phyloP scores from a whole-genome alignment of 2,888 invertebrate genomes.

The Miltochrista miniata region DNA sequence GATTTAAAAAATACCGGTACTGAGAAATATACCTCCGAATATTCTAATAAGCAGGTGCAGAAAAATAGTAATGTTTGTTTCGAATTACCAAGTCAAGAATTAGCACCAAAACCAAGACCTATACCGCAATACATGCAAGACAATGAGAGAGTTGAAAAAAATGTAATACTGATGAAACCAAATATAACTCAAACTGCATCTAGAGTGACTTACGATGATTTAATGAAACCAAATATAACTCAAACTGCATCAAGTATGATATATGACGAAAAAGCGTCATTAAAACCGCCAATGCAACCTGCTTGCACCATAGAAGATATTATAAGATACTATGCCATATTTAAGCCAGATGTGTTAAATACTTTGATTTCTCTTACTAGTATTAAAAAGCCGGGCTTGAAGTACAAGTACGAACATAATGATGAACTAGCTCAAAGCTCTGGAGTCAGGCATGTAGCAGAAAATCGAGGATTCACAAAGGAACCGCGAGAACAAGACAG shows the following conservation, averaged over 20 bases:
- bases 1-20: slow-evolving; percentile 1
- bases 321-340: slow-evolving; percentile 8
- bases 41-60: slow-evolving; percentile 1
- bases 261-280: background rate
- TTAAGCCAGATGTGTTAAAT: slow-evolving; percentile 5
- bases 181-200: slow-evolving; percentile 3
- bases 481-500: background rate
- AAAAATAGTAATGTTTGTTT: background rate
- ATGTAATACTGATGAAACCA: slow-evolving; percentile 2
- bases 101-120: background rate
- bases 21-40: background rate
- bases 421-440: background rate
- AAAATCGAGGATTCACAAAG: background rate
- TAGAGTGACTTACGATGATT: background rate
- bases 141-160: background rate
- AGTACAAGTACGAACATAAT: background rate
- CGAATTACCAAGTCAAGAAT: background rate
- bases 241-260: background rate
- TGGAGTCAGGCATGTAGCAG: background rate
- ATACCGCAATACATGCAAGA: background rate
- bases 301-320: slow-evolving; percentile 7
- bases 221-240: slow-evolving; percentile 4
- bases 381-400: background rate
- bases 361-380: slow-evolving; percentile 1
- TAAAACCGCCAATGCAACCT: background rate